phyloP scores from a whole-genome alignment of 92 coral and sea anemone genomes.

The Porites divaricata region DNA sequence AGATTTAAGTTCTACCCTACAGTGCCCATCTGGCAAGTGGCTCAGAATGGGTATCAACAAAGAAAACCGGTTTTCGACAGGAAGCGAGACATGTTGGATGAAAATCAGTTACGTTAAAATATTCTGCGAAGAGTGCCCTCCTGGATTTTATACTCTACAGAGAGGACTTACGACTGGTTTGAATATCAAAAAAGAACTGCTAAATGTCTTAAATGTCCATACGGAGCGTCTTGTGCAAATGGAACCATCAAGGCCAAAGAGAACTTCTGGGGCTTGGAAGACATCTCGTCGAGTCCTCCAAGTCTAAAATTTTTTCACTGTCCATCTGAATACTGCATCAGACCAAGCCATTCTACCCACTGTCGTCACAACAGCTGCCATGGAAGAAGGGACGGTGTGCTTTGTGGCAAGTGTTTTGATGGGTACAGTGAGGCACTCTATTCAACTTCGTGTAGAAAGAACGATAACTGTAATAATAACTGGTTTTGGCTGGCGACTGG shows the following conservation, averaged over 20 bases:
- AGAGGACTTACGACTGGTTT: conserved; percentile 33
- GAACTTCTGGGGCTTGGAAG: conserved; percentile 58
- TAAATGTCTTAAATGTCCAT: conserved; percentile 27
- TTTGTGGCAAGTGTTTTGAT: conserved; percentile 65
- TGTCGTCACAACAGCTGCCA: conserved; percentile 41
- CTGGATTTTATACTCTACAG: conserved; percentile 48
- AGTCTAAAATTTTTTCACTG: conserved; percentile 41
- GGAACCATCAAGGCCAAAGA: conserved; percentile 44
- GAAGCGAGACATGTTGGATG: neutral
- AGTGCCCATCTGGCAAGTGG: conserved; percentile 16
- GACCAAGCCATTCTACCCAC: neutral
- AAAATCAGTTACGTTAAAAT: conserved; percentile 17
- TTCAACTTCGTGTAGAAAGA: conserved; percentile 41
- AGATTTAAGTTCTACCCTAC: conserved; percentile 26
- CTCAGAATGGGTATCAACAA: neutral
- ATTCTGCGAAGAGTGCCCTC: conserved; percentile 49
- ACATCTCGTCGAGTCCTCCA: conserved; percentile 1
- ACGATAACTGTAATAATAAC: conserved; percentile 41
- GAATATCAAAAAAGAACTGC: neutral
- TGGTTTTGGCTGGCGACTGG: conserved; percentile 54
- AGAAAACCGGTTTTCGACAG: neutral
- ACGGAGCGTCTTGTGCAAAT: conserved; percentile 32
- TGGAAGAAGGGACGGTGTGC: conserved; percentile 53
- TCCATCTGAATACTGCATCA: conserved; percentile 47
- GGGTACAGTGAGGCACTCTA: conserved; percentile 54